Base-by-base conservation (phyloP, 2,113 vertebrate species). In the Scortum barcoo region DNA sequence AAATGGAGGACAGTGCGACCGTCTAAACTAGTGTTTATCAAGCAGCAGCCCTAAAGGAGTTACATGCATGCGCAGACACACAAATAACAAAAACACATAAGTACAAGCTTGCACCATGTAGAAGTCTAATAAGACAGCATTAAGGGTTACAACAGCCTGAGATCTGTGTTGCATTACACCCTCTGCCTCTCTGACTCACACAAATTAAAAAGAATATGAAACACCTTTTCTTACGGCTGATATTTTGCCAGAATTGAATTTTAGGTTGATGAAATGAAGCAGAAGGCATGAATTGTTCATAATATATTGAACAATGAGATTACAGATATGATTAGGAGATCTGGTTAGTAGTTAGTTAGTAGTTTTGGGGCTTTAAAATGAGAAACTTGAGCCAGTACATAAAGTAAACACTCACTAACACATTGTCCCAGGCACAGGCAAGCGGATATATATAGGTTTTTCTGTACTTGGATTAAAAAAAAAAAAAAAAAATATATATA, bases 1-100 rank as follows among this genome's bases (percentile, higher is more conserved):
- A 80, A 86, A 80, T 81, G 74, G 44, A 87, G 68, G 61, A 40
- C 20, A 33, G 26, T 3, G 66, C 36, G 54, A 54, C 40, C 38
- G n/a, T n/a, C n/a, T n/a, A n/a, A n/a, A n/a, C 70, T 28, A 3
- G 20, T 63, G 28, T 33, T 3, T 36, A 24, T 61, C 50, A 62
- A 71, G 78, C 26, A 66, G 61, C 65, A 70, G 67, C 57, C 33
- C 40, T 78, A 8, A 61, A 62, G 40, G 53, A 53, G 72, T 9
- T 13, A n/a, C 63, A 50, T 40, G 28, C 17, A 44, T 13, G 61
- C 40, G 68, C 19, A 60, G 13, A 70, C 22, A 46, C 48, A 17
- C 3, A 40, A 24, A 72, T 16, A 44, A 17, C 9, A 42, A 36
- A 53, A 51, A 77, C 36, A 19, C 30, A 44, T 36, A 28, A 44